These are phyloP conservation scores for Atta texana DNA, from an alignment of 1,140 invertebrate genomes.

Conservation along the genomic window DNA sequence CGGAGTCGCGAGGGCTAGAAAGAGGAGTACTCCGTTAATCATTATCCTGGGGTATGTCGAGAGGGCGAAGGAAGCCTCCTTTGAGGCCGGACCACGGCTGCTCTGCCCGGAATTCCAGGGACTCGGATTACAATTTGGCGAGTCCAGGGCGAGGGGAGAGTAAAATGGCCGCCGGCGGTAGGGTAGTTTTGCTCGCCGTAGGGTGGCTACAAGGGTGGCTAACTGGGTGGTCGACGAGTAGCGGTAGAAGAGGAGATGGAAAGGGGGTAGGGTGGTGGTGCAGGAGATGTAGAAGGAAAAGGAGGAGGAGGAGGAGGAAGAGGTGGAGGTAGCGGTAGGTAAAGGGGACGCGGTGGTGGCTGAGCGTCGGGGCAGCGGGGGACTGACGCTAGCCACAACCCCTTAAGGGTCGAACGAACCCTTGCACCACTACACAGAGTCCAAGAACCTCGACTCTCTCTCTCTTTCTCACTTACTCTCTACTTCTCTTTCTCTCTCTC, in stretches of 20 bases:
- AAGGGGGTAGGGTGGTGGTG: conserved; percentile 40
- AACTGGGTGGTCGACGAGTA: conserved; percentile 82
- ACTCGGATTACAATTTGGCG: conserved; percentile 85
- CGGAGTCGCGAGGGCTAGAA: conserved; percentile 67
- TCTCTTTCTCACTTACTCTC: conserved; percentile 30
- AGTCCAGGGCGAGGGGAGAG: conserved; percentile 82
- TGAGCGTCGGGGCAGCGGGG: conserved; percentile 72
- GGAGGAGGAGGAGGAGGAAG: conserved; percentile 65
- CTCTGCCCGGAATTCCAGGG: conserved; percentile 80
- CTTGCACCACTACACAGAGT: conserved; percentile 82
- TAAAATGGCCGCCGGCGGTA: conserved; percentile 86
- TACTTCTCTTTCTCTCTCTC: conserved; percentile 52
- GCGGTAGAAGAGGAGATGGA: conserved; percentile 69
- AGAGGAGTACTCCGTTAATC: conserved; percentile 78
- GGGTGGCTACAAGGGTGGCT: conserved; percentile 82
- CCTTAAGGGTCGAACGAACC: conserved; percentile 86
- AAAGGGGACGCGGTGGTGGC: conserved; percentile 72
- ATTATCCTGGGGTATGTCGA: conserved; percentile 78
- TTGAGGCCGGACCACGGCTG: conserved; percentile 81
- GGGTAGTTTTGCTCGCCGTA: conserved; percentile 80
- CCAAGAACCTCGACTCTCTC: conserved; percentile 74
- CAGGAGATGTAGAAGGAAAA: conserved; percentile 24
- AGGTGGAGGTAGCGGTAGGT: conserved; percentile 70
- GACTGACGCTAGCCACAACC: conserved; percentile 86
- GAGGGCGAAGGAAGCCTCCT: conserved; percentile 79